A percentile compares a stretch with the other conserved stretches of the same genome.
phyloP scores from a whole-genome alignment of 2,888 invertebrate genomes.

The Strigamia maritima region DNA sequence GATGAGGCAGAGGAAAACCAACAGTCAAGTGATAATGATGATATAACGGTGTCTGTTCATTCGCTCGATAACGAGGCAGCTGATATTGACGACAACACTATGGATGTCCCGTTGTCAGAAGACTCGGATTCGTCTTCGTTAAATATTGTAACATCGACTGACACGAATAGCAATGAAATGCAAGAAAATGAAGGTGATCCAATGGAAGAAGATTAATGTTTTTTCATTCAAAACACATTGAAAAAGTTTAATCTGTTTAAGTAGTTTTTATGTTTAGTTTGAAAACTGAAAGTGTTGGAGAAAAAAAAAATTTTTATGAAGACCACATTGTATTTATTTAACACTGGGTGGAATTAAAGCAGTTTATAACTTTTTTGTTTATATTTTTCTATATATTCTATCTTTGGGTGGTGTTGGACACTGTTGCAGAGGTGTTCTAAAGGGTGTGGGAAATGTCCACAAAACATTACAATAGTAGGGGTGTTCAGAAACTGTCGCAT shows the following conservation, averaged over 20 bases:
- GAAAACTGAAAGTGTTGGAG: not conserved
- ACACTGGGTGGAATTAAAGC: no score
- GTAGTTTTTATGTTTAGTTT: not conserved
- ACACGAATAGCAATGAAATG: not conserved
- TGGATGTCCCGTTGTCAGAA: not conserved
- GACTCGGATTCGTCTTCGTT: not conserved
- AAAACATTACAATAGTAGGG: no score
- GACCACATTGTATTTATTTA: no score
- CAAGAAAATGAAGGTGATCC: not conserved
- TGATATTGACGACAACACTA: not conserved
- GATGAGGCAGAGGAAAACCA: not conserved
- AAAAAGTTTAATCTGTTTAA: not conserved
- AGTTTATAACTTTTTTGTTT: no score
- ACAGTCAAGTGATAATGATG: not conserved
- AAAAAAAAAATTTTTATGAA: no score
- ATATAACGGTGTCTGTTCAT: not conserved
- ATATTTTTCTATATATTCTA: no score
- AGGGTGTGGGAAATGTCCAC: no score
- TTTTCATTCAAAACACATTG: not conserved
- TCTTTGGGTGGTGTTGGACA: no score
- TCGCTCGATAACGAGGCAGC: not conserved
- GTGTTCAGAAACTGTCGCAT: no score
- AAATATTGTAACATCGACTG: not conserved
- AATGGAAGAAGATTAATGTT: not conserved
- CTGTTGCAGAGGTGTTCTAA: no score